Conservation (phyloP, 2,113 vertebrate species). For the Papio anubis region DNA sequence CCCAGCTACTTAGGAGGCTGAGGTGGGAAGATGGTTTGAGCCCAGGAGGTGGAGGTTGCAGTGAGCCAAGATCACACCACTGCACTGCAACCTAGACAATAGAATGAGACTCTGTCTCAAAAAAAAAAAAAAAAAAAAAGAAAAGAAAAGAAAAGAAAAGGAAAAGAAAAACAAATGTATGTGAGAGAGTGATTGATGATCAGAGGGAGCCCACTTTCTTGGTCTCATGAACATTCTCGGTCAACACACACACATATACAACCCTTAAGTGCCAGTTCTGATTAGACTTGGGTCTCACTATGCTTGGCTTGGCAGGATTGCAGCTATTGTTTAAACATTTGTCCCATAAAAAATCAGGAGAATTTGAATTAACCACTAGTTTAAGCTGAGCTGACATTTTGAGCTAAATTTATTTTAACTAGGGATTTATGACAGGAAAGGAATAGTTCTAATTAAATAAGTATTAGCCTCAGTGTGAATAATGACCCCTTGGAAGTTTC, state of each 20-base stretch:
- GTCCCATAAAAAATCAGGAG: slow-evolving; percentile 13
- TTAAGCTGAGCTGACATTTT: slow-evolving; percentile 55
- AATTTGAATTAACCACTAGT: slow-evolving; percentile 52
- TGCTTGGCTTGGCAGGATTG: background rate
- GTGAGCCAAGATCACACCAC: too few relatives aligned
- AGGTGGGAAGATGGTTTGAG: too few relatives aligned
- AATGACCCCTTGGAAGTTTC: slow-evolving; percentile 70
- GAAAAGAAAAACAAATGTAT: background rate
- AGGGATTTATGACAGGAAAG: slow-evolving; percentile 70
- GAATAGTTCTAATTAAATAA: slow-evolving; percentile 73
- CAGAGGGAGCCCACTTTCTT: background rate
- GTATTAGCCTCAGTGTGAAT: slow-evolving; percentile 73
- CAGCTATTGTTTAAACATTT: slow-evolving; percentile 12
- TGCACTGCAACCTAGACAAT: too few relatives aligned
- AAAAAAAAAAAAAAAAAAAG: background rate
- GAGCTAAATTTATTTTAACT: slow-evolving; percentile 69
- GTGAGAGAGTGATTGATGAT: too few relatives aligned
- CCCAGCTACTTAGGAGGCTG: too few relatives aligned
- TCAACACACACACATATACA: background rate
- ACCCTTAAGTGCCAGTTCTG: background rate
- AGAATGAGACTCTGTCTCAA: too few relatives aligned
- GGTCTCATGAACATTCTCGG: background rate
- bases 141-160: too few relatives aligned
- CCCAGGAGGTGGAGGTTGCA: too few relatives aligned
- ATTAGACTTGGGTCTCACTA: background rate